Evolutionary conservation across 2,888 invertebrate genomes (phyloP).

Genomic region (Microplitis manilae): DNA sequence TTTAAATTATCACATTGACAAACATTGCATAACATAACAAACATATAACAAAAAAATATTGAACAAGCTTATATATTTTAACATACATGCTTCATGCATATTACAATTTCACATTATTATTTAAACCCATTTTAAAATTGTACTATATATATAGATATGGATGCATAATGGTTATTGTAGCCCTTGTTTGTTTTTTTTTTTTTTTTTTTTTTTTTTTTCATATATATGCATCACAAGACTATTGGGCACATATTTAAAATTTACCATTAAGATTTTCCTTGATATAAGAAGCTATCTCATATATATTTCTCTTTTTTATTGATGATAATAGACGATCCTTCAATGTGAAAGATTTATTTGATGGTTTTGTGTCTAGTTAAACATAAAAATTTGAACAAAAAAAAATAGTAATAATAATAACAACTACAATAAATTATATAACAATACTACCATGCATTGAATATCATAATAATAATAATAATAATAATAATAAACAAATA

Average conservation of each 20-base stretch:
- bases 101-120: background rate
- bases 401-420: slow-evolving; percentile 26
- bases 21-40: too few species aligned
- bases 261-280: slow-evolving; percentile 70
- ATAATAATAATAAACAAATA: slow-evolving; percentile 8
- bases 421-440: slow-evolving; percentile 22
- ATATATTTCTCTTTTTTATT: slow-evolving; percentile 69
- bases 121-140: too few species aligned
- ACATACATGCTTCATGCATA: slow-evolving; percentile 41
- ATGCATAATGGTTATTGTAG: slow-evolving; percentile 27
- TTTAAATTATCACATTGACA: background rate
- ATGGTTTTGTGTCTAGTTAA: slow-evolving; percentile 65
- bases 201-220: background rate
- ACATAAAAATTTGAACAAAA: slow-evolving; percentile 32
- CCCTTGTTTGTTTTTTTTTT: too few species aligned
- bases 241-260: slow-evolving; percentile 58
- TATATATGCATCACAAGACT: background rate
- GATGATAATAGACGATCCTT: slow-evolving; percentile 68
- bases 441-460: background rate
- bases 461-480: background rate
- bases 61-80: background rate
- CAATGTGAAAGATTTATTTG: slow-evolving; percentile 67
- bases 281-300: slow-evolving; percentile 71
- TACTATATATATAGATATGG: background rate
- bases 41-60: slow-evolving; percentile 17